Conservation (phyloP, 2,888 invertebrate genomes). For the Eristalis intricaria region DNA sequence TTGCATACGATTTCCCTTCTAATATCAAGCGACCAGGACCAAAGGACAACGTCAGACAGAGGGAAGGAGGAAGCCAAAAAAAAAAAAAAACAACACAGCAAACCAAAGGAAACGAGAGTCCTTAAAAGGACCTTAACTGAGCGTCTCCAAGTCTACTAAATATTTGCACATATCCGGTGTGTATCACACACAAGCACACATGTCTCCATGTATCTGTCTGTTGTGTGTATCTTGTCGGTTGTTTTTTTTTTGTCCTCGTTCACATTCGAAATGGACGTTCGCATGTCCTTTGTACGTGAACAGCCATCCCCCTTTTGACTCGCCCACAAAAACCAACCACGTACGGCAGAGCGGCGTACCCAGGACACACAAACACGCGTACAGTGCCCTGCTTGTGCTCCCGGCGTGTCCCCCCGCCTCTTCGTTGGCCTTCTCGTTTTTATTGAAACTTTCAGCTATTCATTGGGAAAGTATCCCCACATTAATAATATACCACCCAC, state of each 20-base stretch:
- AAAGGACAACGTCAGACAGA: constrained; percentile 21
- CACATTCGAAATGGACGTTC: constrained; percentile 55
- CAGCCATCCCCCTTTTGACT: constrained; percentile 1
- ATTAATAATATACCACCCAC: constrained; percentile 69
- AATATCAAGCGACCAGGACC: constrained; percentile 53
- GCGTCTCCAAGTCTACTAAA: constrained; percentile 72
- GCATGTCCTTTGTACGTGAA: constrained; percentile 54
- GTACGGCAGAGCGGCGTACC: constrained; percentile 5
- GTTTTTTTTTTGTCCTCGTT: constrained; percentile 12
- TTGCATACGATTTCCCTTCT: constrained; percentile 66
- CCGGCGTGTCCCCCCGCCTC: not conserved
- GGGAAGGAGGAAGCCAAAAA: not conserved
- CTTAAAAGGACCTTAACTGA: constrained; percentile 66
- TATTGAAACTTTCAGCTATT: constrained; percentile 72
- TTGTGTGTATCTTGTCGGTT: constrained; percentile 54
- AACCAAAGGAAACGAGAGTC: constrained; percentile 44
- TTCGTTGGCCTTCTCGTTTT: constrained; percentile 61
- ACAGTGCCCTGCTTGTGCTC: constrained; percentile 16
- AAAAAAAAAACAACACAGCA: constrained; percentile 10
- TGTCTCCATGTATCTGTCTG: constrained; percentile 32
- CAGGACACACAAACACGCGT: not conserved
- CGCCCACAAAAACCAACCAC: constrained; percentile 39
- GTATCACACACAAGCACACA: constrained; percentile 41
- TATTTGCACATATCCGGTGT: constrained; percentile 72
- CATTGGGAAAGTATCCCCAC: constrained; percentile 72